Evolutionary conservation across 2,797 vertebrate species (phyloP), one percentile per base, ranked within the genome.

Genomic region (Sternotherus odoratus): DNA sequence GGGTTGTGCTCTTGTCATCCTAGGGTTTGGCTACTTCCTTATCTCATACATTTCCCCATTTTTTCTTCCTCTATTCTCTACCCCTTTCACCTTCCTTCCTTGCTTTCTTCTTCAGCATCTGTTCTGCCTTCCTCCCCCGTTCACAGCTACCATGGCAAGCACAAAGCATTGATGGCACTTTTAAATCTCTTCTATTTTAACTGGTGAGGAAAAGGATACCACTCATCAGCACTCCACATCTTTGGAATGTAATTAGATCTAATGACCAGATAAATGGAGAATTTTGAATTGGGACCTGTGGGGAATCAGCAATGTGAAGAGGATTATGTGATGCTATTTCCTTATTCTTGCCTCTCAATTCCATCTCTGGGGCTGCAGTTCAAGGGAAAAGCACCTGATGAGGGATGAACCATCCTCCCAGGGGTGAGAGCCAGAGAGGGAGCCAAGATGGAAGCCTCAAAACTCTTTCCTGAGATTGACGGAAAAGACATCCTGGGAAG

Each of bases 201-300:
- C 97, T 97, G 95, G 93, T 86, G 92, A 97, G 94, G 93, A 88
- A 93, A 97, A 96, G 96, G 93, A 95, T 89, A 86, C 94, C 82
- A 87, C 96, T 96, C 96, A 89, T 96, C 91, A 86, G 93, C 43
- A 66, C 95, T 94, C 88, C 92, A 95, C 90, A 95, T 96, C 94
- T 91, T 90, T 93, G 94, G 94, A 95, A 95, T 97, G 95, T 97
- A 97, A 97, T 97, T 97, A 97, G 97, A 97, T 97, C 91, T 97
- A 97, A 97, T 97, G 96, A 96, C 96, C 97, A 96, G 97, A 96
- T 97, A 97, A 97, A 97, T 96, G 91, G 95, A 97, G 97, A 96
- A 94, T 94, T 97, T 95, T 80, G 88, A 94, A 84, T 50, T 85
- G 97, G 97, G 95, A 95, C 97, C 96, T 96, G 94, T 82, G 88